phyloP scores from a whole-genome alignment of 2,888 invertebrate genomes.

The Branchipolynoe longqiensis region DNA sequence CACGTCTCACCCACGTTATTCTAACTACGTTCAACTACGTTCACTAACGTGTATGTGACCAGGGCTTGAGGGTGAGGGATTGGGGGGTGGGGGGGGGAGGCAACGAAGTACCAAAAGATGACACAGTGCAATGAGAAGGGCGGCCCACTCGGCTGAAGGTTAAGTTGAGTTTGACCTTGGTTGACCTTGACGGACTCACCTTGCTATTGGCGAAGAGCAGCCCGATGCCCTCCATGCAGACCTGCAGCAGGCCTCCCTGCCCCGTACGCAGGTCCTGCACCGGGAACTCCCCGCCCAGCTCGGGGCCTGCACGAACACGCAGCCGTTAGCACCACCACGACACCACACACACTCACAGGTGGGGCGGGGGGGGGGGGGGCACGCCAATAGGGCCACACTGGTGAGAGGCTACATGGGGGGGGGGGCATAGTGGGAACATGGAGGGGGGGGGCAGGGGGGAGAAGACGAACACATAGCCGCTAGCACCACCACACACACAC shows the following conservation, averaged over 20 bases:
- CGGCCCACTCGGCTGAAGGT: background rate
- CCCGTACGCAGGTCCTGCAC: slow-evolving; percentile 98
- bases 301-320: slow-evolving; percentile 80
- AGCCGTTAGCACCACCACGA: slow-evolving; percentile 38
- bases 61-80: too few relatives aligned
- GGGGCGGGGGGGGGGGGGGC: background rate
- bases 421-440: too few relatives aligned
- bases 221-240: slow-evolving; percentile 99
- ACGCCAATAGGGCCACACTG: background rate
- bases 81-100: too few relatives aligned
- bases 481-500: too few relatives aligned
- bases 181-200: slow-evolving; percentile 87
- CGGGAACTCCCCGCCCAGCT: slow-evolving; percentile 94
- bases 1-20: too few relatives aligned
- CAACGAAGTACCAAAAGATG: slow-evolving; percentile 4
- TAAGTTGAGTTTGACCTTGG: too few relatives aligned
- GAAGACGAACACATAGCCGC: too few relatives aligned
- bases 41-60: too few relatives aligned
- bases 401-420: too few relatives aligned
- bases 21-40: too few relatives aligned
- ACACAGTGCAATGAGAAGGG: slow-evolving; percentile 21
- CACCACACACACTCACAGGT: slow-evolving; percentile 11
- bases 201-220: slow-evolving; percentile 99
- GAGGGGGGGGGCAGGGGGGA: too few relatives aligned
- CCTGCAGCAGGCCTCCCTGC: slow-evolving; percentile 95